These are phyloP conservation scores for Thinocorus orbignyianus DNA, from an alignment of 2,113 vertebrate species.

Conservation along the genomic window DNA sequence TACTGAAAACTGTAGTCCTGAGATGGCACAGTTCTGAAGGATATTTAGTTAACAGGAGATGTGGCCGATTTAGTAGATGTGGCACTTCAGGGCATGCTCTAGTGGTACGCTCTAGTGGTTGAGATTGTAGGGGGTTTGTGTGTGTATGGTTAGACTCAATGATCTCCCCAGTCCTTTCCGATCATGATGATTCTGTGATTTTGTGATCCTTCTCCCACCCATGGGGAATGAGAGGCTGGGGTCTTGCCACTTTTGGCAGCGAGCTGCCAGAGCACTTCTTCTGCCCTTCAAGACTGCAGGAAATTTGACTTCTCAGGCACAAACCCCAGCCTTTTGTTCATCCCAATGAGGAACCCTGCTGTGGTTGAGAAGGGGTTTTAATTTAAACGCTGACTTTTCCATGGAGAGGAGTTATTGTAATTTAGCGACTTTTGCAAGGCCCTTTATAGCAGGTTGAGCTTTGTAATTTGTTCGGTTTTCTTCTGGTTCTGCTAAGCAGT, in stretches of 20 bases:
- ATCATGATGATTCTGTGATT: too few species aligned
- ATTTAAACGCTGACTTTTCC: neutral
- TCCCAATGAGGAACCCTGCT: neutral
- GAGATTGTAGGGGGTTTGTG: too few species aligned
- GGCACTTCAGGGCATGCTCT: too few species aligned
- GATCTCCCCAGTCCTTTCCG: too few species aligned
- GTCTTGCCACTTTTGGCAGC: rapidly evolving
- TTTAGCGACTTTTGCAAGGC: neutral
- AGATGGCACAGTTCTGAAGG: neutral
- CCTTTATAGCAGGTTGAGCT: neutral
- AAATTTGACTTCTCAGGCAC: neutral
- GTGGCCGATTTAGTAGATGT: too few species aligned
- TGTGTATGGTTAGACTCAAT: too few species aligned
- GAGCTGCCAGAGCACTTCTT: neutral
- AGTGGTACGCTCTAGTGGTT: too few species aligned
- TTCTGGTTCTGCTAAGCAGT: neutral
- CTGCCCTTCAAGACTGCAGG: neutral
- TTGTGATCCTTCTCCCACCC: neutral
- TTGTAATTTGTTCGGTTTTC: neutral
- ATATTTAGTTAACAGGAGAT: neutral
- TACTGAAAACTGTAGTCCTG: neutral
- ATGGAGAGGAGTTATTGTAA: rapidly evolving
- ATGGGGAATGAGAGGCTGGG: neutral
- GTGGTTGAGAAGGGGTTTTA: neutral
- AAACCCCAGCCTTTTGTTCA: neutral